A percentile compares a stretch with the other conserved stretches of the same genome.
Conservation (phyloP, 2,797 vertebrate genomes). For the Phalanger gymnotis region DNA sequence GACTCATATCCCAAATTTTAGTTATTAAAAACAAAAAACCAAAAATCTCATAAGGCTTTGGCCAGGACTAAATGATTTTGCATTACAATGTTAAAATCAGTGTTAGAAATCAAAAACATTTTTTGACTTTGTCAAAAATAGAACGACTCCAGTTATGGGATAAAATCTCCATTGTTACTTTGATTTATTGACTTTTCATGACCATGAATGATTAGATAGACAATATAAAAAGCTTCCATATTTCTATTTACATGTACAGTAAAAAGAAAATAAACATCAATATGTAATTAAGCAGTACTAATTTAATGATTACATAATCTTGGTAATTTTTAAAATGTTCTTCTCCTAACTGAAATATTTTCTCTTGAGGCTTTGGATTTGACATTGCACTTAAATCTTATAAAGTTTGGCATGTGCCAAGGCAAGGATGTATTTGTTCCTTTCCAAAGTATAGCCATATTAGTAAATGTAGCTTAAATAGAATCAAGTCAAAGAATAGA, state of each 20-base stretch:
- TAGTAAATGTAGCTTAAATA: conserved; percentile 69
- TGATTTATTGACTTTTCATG: conserved; percentile 61
- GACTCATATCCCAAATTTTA: conserved; percentile 75
- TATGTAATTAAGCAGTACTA: conserved; percentile 66
- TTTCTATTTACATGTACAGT: conserved; percentile 71
- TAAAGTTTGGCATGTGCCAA: conserved; percentile 80
- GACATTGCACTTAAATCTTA: conserved; percentile 79
- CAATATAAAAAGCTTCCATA: conserved; percentile 50
- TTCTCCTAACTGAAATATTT: conserved; percentile 71
- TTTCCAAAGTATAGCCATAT: conserved; percentile 57
- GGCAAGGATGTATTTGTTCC: conserved; percentile 71
- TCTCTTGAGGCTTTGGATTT: conserved; percentile 75
- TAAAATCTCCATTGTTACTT: conserved; percentile 70
- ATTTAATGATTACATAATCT: conserved; percentile 65
- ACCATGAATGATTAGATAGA: conserved; percentile 65
- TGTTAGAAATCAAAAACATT: conserved; percentile 63
- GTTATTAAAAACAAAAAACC: conserved; percentile 47
- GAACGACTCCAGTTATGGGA: conserved; percentile 68
- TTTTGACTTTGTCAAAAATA: conserved; percentile 69
- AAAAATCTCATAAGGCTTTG: conserved; percentile 67
- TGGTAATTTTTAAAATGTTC: conserved; percentile 61
- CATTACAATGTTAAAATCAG: conserved; percentile 53
- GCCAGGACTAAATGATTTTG: conserved; percentile 45
- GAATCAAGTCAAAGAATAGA: conserved; percentile 41
- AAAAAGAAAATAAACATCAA: conserved; percentile 52